Percentiles rank a stretch among this genome's conserved stretches.
These are phyloP conservation scores for Philonicus albiceps DNA, from an alignment of 2,888 invertebrate genomes.

Conservation along the genomic window DNA sequence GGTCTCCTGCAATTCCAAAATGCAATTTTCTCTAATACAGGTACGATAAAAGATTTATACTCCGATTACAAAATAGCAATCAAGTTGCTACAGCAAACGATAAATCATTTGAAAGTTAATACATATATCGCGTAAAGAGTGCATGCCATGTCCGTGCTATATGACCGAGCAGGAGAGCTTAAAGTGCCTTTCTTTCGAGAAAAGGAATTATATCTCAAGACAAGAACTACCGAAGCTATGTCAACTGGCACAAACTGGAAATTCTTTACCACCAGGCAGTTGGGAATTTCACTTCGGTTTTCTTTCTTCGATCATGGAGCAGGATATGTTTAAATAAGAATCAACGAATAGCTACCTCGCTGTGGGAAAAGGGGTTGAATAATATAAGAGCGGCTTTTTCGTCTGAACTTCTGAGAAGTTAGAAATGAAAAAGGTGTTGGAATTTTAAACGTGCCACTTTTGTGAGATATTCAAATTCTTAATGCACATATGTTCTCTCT, in stretches of 20 bases:
- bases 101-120: conserved; percentile 35
- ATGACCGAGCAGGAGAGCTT: background rate
- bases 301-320: background rate
- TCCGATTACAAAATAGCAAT: background rate
- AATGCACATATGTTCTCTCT: background rate
- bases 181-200: background rate
- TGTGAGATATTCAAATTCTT: background rate
- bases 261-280: background rate
- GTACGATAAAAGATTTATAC: background rate
- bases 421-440: background rate
- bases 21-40: background rate
- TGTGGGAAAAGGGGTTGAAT: conserved; percentile 7
- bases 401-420: background rate
- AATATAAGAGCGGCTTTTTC: background rate
- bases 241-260: conserved; percentile 20
- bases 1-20: background rate
- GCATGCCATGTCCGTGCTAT: background rate
- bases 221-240: background rate
- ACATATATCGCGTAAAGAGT: background rate
- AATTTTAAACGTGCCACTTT: background rate
- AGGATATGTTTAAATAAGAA: background rate
- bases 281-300: background rate
- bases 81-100: background rate
- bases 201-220: conserved; percentile 6
- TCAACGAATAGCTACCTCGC: background rate